Evolutionary conservation across 2,888 invertebrate species (phyloP).

Genomic region (Drosophila suboccidentalis): DNA sequence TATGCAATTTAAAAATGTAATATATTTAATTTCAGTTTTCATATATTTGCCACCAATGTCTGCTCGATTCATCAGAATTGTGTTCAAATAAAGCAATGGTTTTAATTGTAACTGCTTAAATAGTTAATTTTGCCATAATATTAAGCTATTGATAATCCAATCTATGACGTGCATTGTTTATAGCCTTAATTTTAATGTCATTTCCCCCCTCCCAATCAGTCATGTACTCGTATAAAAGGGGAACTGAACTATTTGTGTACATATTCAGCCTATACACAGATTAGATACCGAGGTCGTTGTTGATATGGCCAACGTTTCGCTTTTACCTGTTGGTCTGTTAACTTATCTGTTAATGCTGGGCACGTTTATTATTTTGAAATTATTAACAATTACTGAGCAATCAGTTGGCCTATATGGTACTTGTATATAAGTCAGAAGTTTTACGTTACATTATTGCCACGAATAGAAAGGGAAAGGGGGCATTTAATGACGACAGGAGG

Average conservation of each 20-base stretch:
- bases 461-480: slow-evolving; percentile 3
- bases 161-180: slow-evolving; percentile 54
- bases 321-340: slow-evolving; percentile 29
- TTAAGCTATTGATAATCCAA: slow-evolving; percentile 17
- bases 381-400: slow-evolving; percentile 75
- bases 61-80: slow-evolving; percentile 1
- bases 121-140: slow-evolving; percentile 25
- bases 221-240: slow-evolving; percentile 1
- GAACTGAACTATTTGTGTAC: slow-evolving; percentile 41
- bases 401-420: slow-evolving; percentile 48
- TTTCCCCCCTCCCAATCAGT: background rate
- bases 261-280: slow-evolving; percentile 23
- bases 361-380: slow-evolving; percentile 73
- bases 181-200: slow-evolving; percentile 23
- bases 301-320: slow-evolving; percentile 38
- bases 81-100: background rate
- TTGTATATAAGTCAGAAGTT: slow-evolving; percentile 15
- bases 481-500: slow-evolving; percentile 5
- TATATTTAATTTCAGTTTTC: background rate
- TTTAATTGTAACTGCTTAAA: slow-evolving; percentile 22
- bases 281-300: slow-evolving; percentile 44
- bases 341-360: slow-evolving; percentile 52
- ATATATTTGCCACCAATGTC: background rate
- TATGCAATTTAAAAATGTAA: background rate
- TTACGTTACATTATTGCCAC: background rate